A percentile compares a stretch with the other conserved stretches of the same genome.
phyloP scores from a whole-genome alignment of 2,113 vertebrate species.

The Rhipidura dahli region DNA sequence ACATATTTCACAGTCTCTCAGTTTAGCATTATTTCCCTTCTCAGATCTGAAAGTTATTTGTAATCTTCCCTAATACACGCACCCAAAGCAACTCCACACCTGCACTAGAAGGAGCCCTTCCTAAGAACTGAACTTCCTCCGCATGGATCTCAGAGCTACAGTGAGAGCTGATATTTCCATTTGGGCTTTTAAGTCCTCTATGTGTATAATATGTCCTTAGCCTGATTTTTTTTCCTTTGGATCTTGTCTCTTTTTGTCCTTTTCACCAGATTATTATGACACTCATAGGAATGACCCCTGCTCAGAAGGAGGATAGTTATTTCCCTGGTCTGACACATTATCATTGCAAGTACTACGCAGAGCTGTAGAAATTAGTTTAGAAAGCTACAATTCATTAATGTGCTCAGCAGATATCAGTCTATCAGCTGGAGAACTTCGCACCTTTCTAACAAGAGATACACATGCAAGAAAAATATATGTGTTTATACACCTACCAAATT shows the following conservation, averaged over 20 bases:
- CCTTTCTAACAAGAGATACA: not conserved
- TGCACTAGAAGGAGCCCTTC: not conserved
- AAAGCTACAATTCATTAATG: not conserved
- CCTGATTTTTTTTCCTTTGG: not conserved
- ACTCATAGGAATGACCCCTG: not conserved
- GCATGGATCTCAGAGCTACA: not conserved
- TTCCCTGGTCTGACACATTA: not conserved
- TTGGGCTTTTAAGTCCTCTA: not conserved
- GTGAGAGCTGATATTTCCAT: not conserved
- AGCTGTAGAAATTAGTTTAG: not conserved
- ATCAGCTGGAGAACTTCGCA: not conserved
- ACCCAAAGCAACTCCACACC: not conserved
- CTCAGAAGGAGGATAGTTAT: not conserved
- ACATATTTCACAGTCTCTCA: not conserved
- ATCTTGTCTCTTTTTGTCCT: not conserved
- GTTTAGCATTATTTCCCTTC: not conserved
- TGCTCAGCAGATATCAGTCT: not conserved
- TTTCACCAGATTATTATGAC: not conserved
- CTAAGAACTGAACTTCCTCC: not conserved
- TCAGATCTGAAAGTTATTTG: not conserved
- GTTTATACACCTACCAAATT: not conserved
- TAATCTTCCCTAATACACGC: not conserved
- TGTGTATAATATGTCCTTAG: not conserved
- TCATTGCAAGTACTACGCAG: not conserved
- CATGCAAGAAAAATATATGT: not conserved